Base-by-base conservation (phyloP, 2,797 vertebrate species). In the Craterocephalus amniculus region DNA sequence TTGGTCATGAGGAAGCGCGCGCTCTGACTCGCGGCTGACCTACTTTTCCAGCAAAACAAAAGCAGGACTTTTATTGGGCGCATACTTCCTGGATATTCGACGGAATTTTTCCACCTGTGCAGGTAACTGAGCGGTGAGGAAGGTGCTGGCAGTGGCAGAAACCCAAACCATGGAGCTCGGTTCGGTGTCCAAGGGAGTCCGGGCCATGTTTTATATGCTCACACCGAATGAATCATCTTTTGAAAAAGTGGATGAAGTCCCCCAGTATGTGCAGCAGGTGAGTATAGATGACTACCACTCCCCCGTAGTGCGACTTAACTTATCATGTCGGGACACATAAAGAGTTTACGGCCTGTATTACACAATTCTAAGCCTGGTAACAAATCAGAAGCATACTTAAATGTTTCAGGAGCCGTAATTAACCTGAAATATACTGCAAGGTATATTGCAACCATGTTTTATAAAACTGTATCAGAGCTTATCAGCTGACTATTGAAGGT, bases 191-290 rank as follows among this genome's bases (percentile, higher is more conserved):
- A 83, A 91, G 71, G 93, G 92, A 29, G 5, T 94, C 74, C 95
- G 95, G 14, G 71, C 91, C 74, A 70, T 98, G 74, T 96, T 99
- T 74, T 94, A 94, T 58, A 72, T 87, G 63, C 85, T 98, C 79
- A 91, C 91, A 0, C 96, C 96, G 38, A 93, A 89, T 4, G 96
- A 98, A 72, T 95, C 95, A 3, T 91, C 93, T 1, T 98, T 96
- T 80, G 63, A 91, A 78, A 87, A 72, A 1, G 18, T 96, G 58
- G 92, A 95, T 22, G 95, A 96, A 16, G 96, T 97, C 18, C 96
- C 96, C 1, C 84, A 84, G 75, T 98, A 97, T 68, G 91, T 97
- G 18, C 81, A 95, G 29, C 92, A 97, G 97, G 96, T 98, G 94
- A 92, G 95, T 81, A 7, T 22, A 40, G 2, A 6, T 49, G 40